Conservation (phyloP, 1,140 invertebrate species). For the Megathymus violae region DNA sequence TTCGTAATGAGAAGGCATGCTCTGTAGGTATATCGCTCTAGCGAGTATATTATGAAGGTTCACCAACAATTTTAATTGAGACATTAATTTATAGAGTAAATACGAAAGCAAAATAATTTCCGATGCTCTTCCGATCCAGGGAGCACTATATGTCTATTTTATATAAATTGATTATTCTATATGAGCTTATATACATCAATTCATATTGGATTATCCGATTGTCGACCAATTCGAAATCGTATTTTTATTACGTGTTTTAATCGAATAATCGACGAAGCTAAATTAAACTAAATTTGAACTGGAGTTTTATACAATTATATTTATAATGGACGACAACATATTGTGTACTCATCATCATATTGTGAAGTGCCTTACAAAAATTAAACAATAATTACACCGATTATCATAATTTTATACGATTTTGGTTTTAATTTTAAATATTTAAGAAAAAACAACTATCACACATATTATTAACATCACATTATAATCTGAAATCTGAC, state of each 20-base stretch:
- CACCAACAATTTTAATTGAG: constrained; percentile 20
- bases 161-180: constrained; percentile 17
- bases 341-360: no score
- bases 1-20: constrained; percentile 32
- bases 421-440: no score
- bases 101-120: constrained; percentile 19
- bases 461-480: constrained; percentile 9
- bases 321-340: no score
- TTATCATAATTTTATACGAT: no score
- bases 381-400: no score
- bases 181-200: constrained; percentile 22
- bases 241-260: no score
- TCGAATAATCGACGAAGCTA: no score
- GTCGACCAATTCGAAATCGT: no score
- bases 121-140: constrained; percentile 1
- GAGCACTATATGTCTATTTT: constrained; percentile 4
- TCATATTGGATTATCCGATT: constrained; percentile 13
- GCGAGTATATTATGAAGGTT: background rate
- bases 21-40: constrained; percentile 23
- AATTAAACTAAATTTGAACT: no score
- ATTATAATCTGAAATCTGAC: constrained; percentile 26
- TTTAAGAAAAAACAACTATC: background rate
- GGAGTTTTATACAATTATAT: no score
- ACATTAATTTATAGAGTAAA: constrained; percentile 24
- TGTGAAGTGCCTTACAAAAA: no score